Evolutionary conservation across 1,140 invertebrate genomes (phyloP).

Genomic region (Chionoecetes opilio): DNA sequence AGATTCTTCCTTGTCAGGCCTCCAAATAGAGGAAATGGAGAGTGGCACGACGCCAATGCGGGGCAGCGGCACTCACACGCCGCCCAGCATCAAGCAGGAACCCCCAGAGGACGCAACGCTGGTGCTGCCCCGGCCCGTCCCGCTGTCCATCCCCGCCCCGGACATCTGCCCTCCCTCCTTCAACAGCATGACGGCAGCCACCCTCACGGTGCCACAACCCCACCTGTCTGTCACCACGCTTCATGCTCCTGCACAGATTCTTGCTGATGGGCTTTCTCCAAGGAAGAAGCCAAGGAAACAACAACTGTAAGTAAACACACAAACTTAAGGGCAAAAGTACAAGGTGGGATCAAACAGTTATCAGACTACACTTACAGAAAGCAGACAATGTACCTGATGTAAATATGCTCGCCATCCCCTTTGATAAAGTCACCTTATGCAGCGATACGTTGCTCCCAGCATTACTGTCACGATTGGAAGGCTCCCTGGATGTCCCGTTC

Average conservation of each 20-base stretch:
- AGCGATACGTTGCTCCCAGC: too few species aligned
- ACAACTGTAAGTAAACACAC: constrained; percentile 88
- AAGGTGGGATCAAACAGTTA: too few species aligned
- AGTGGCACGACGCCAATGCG: constrained; percentile 23
- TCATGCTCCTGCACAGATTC: constrained; percentile 77
- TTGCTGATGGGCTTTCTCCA: constrained; percentile 87
- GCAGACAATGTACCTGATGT: too few species aligned
- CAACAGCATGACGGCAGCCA: constrained; percentile 32
- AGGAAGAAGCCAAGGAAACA: constrained; percentile 92
- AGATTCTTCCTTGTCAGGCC: constrained; percentile 79
- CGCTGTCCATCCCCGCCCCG: constrained; percentile 28
- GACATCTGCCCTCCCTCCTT: neutral
- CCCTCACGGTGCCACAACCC: constrained; percentile 64
- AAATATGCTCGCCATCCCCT: too few species aligned
- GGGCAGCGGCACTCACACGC: constrained; percentile 32
- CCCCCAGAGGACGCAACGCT: constrained; percentile 68
- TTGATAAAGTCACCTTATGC: too few species aligned
- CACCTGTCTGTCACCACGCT: constrained; percentile 51
- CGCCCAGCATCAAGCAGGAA: constrained; percentile 71
- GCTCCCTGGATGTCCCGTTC: too few species aligned
- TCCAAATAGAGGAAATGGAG: constrained; percentile 79
- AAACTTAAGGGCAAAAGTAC: too few species aligned
- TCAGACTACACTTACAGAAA: too few species aligned
- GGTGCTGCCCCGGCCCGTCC: constrained; percentile 43
- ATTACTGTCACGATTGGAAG: too few species aligned